Evolutionary conservation across 30 jellyfish, hydroid and myxozoan species (phyloP), one percentile per base, ranked within the genome.

Genomic region (Aurelia sp.): DNA sequence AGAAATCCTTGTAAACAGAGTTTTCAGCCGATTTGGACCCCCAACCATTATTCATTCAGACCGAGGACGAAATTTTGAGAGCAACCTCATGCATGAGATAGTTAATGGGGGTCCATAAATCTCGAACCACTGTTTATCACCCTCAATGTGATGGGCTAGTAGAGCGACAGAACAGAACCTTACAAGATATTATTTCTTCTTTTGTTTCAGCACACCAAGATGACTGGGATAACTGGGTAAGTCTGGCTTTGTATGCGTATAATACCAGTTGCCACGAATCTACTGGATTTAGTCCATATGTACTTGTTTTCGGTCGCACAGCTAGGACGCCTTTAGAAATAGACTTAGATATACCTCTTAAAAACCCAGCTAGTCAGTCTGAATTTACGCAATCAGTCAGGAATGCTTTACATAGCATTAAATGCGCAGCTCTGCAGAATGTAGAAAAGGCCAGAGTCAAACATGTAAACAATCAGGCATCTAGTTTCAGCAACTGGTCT

Each of bases 41-140:
- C 97, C 91, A 8, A 35, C 73, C 4, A 73, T 71, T 50, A 78
- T 88, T 73, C 91, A 77, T 59, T 88, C 91, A 41, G 96, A 88
- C 76, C 91, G 69, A 69, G 96, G 86, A 3, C 66, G 48, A 44
- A 82, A 82, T 67, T 69, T 82, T 38, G 85, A 47, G 44, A 67
- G 85, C 58, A 60, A 30, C 40, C 69, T 84, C 52, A 72, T 84
- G 94, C 89, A 72, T n/a, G 88, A 73, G 62, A 81, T 72, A 82
- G 21, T 4, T 70, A 65, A 82, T 55, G 92, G 92, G 90, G 16
- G 72, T 80, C 18, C 64, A 62, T 55, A 80, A 66, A 38, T 61
- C 90, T 22, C 90, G 52, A 55, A 80, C 90, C 19, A 80, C 71
- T 16, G 90, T 82, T 16, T 80, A 61, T 51, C 90, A 80, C 72